Evolutionary conservation across 2,113 vertebrate species (phyloP).

Genomic region (Lepus europaeus): DNA sequence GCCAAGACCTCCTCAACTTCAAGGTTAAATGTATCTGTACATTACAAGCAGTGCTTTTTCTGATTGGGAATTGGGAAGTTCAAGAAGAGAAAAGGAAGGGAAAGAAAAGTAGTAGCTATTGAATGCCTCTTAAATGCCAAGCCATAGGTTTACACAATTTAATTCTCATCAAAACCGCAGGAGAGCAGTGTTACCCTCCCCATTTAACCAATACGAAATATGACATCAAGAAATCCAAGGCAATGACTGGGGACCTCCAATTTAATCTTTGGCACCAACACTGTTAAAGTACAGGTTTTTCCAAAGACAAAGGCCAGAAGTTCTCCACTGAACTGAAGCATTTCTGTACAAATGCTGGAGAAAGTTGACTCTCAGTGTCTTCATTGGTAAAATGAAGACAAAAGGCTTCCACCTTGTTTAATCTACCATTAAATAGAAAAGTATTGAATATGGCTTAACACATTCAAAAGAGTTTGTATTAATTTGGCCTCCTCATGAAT

Average conservation of each 20-base stretch:
- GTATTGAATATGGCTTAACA: background rate
- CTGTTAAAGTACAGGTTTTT: conserved; percentile 15
- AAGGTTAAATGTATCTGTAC: background rate
- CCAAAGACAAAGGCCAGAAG: background rate
- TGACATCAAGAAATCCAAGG: background rate
- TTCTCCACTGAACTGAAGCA: background rate
- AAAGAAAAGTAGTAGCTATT: background rate
- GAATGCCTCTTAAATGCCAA: background rate
- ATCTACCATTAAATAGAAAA: background rate
- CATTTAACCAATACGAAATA: background rate
- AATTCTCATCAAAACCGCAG: background rate
- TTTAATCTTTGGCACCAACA: background rate
- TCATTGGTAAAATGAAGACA: conserved; percentile 28
- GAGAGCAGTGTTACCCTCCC: background rate
- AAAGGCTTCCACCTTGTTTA: background rate
- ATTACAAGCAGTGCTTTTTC: background rate
- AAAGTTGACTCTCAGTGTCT: background rate
- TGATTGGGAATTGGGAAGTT: conserved; percentile 20
- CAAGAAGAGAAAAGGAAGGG: background rate
- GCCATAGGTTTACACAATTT: background rate
- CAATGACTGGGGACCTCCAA: background rate
- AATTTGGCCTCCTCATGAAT: background rate
- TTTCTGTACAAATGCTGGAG: background rate
- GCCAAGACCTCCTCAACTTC: background rate
- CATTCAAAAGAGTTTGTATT: conserved; percentile 6